phyloP scores from a whole-genome alignment of 2,113 vertebrate genomes.

The Tetrax tetrax region DNA sequence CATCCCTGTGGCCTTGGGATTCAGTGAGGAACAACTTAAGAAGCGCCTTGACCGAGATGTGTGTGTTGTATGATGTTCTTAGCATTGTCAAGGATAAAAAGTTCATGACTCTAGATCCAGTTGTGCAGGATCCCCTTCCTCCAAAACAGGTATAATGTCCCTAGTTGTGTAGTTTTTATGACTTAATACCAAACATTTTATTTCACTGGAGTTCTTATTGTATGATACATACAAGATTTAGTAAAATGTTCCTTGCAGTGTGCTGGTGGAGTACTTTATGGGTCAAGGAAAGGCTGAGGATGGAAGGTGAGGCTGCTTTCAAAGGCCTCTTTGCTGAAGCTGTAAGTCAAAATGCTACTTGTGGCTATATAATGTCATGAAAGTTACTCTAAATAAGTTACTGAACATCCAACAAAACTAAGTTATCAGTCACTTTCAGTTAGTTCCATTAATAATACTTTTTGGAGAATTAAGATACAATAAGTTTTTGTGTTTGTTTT shows the following conservation, averaged over 20 bases:
- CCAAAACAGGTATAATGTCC: conserved; percentile 75
- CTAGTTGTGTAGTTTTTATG: fast-evolving
- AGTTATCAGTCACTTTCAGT: neutral
- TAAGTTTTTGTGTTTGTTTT: neutral
- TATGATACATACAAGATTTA: fast-evolving
- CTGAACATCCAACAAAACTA: neutral
- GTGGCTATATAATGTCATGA: fast-evolving
- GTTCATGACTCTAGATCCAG: conserved; percentile 96
- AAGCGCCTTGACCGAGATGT: conserved; percentile 93
- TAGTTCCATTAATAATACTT: neutral
- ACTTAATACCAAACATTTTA: neutral
- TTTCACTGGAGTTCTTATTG: fast-evolving
- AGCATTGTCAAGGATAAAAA: conserved; percentile 96
- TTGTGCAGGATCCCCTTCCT: conserved; percentile 86
- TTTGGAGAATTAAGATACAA: neutral
- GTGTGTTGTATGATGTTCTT: conserved; percentile 93
- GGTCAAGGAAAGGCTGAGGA: neutral
- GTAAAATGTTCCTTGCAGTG: neutral
- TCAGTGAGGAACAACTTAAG: conserved; percentile 93
- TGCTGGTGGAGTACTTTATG: neutral
- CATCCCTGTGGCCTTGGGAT: conserved; percentile 98
- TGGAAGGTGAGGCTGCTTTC: neutral
- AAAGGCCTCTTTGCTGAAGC: neutral
- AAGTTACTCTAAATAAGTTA: neutral
- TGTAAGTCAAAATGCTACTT: neutral